These are phyloP conservation scores for Hirtodrosophila histrioides DNA, from an alignment of 2,888 invertebrate genomes.

Conservation along the genomic window DNA sequence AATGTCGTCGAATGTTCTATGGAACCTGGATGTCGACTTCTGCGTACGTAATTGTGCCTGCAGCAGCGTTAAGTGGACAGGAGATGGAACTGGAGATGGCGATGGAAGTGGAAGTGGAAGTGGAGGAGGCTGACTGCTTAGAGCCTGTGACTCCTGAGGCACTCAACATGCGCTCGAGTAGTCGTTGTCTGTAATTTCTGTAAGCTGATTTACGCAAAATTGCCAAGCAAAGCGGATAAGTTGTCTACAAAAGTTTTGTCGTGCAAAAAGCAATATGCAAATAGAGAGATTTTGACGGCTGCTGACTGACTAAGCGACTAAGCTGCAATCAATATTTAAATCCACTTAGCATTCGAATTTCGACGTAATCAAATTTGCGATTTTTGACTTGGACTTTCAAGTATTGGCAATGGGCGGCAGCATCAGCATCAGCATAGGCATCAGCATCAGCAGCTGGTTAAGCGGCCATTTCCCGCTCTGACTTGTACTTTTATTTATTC, in stretches of 20 bases:
- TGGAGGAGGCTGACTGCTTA: neutral
- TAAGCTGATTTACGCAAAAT: conserved; percentile 76
- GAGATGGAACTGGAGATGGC: neutral
- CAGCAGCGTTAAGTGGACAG: conserved; percentile 20
- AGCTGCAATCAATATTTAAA: conserved; percentile 80
- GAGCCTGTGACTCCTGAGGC: conserved; percentile 12
- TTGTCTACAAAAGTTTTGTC: conserved; percentile 61
- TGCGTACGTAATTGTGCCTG: conserved; percentile 34
- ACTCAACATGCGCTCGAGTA: conserved; percentile 21
- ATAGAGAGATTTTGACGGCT: conserved; percentile 58
- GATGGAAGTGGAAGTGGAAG: neutral
- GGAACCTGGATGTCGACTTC: conserved; percentile 11
- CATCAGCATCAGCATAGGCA: neutral
- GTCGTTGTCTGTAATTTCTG: conserved; percentile 67
- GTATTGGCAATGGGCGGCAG: conserved; percentile 5
- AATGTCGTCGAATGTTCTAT: conserved; percentile 42
- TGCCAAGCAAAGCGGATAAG: conserved; percentile 75
- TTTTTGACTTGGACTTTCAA: conserved; percentile 49
- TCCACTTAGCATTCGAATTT: conserved; percentile 76
- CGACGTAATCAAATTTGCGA: conserved; percentile 72
- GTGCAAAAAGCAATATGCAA: conserved; percentile 76
- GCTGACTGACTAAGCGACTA: conserved; percentile 39
- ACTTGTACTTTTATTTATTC: conserved; percentile 69
- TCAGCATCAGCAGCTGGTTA: conserved; percentile 24
- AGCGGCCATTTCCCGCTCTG: conserved; percentile 22